Conservation (phyloP, 2,797 vertebrate genomes). For the Morus bassanus region DNA sequence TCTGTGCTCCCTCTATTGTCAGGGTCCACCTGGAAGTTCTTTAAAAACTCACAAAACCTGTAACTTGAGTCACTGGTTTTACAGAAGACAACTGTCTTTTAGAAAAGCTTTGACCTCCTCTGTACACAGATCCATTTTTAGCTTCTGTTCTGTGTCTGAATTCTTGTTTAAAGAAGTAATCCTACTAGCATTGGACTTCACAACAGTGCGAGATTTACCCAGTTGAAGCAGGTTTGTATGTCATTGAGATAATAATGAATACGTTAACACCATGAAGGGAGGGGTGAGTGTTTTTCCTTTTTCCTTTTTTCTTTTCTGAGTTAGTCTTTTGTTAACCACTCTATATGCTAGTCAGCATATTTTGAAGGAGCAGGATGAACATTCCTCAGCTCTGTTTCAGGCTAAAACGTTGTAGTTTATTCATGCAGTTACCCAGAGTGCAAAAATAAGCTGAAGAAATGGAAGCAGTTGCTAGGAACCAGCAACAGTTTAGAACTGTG, state of each 20-base stretch:
- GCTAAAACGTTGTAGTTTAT: neutral
- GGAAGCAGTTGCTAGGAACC: neutral
- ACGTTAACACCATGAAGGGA: neutral
- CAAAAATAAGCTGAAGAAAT: neutral
- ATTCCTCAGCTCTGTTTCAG: neutral
- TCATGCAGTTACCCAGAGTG: neutral
- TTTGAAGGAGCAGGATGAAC: neutral
- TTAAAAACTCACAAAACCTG: neutral
- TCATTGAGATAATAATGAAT: neutral
- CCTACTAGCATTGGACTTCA: neutral
- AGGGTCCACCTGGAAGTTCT: neutral
- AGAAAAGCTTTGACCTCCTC: neutral
- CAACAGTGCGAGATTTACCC: neutral
- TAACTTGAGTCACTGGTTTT: neutral
- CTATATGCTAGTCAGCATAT: neutral
- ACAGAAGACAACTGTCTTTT: neutral
- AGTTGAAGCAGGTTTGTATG: neutral
- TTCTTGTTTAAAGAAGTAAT: slow-evolving; percentile 9
- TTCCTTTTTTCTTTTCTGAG: neutral
- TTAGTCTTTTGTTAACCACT: neutral
- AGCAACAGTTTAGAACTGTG: neutral
- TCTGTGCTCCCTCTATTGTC: neutral
- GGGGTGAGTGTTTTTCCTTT: no score
- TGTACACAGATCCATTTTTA: neutral
- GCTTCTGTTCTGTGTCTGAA: neutral